Percentiles rank a stretch among this genome's conserved stretches.
Conservation (phyloP, 1,140 invertebrate genomes). For the Lepidurus packardi region DNA sequence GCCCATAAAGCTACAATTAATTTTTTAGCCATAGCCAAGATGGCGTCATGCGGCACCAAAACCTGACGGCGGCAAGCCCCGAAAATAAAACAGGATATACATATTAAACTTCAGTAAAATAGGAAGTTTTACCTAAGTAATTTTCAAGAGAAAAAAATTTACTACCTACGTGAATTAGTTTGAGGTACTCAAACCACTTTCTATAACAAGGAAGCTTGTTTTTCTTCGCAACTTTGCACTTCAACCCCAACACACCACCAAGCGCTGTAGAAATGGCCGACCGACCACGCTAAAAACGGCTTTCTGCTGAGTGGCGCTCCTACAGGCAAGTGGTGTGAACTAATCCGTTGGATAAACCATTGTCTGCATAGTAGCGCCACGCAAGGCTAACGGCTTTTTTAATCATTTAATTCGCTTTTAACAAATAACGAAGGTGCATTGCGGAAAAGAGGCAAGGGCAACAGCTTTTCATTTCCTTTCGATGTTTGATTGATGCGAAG, state of each 20-base stretch:
- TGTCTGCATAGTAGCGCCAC: constrained; percentile 1
- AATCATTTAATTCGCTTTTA: neutral
- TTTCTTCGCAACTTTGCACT: neutral
- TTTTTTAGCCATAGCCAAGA: neutral
- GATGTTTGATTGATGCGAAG: too few species aligned
- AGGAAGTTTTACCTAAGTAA: neutral
- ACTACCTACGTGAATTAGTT: neutral
- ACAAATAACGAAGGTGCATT: neutral
- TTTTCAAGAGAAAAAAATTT: neutral
- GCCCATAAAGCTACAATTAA: neutral
- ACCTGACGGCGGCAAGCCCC: neutral
- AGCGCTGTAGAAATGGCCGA: neutral
- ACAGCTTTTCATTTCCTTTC: too few species aligned
- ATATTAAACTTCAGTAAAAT: neutral
- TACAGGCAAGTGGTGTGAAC: neutral
- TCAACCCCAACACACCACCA: neutral
- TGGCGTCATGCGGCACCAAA: neutral
- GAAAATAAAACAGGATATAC: neutral
- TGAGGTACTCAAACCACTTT: too few species aligned
- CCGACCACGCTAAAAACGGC: neutral
- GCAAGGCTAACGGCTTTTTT: neutral
- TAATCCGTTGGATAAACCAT: neutral
- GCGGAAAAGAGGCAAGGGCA: too few species aligned
- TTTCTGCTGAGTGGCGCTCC: neutral
- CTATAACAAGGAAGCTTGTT: neutral